A percentile compares a stretch with the other conserved stretches of the same genome.
Conservation (phyloP, 2,888 invertebrate species). For the Drosophila macrothrix region DNA sequence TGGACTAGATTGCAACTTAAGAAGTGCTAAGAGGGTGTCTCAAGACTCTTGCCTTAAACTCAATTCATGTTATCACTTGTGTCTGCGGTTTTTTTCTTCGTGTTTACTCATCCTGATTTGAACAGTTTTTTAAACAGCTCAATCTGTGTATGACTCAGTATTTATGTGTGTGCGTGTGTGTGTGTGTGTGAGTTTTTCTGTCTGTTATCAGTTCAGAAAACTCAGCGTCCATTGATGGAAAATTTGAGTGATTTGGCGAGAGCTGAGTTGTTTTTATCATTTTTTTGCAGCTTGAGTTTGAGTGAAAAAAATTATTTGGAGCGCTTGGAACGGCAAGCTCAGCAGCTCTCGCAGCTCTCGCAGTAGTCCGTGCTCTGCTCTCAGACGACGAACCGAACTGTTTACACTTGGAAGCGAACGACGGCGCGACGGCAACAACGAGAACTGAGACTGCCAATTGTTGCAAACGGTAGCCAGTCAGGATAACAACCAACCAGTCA, state of each 20-base stretch:
- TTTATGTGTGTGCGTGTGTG: slow-evolving; percentile 18
- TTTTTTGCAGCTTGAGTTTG: slow-evolving; percentile 46
- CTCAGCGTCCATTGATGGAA: slow-evolving; percentile 74
- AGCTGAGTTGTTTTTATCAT: slow-evolving; percentile 37
- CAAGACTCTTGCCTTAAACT: slow-evolving; percentile 9
- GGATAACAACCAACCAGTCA: slow-evolving; percentile 40
- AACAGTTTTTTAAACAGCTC: slow-evolving; percentile 60
- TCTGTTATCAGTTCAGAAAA: slow-evolving; percentile 71
- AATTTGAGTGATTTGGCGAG: slow-evolving; percentile 57
- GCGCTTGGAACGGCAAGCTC: slow-evolving; percentile 49
- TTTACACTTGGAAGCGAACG: slow-evolving; percentile 71
- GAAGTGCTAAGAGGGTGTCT: slow-evolving; percentile 11
- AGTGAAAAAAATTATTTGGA: slow-evolving; percentile 44
- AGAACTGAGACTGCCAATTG: slow-evolving; percentile 76
- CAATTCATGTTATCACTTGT: slow-evolving; percentile 48
- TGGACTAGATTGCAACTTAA: slow-evolving; percentile 7
- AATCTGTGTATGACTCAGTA: slow-evolving; percentile 33
- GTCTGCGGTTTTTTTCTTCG: slow-evolving; percentile 6
- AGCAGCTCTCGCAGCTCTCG: slow-evolving; percentile 13
- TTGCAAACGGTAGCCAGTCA: slow-evolving; percentile 68
- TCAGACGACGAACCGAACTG: slow-evolving; percentile 53
- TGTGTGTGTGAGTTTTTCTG: slow-evolving; percentile 13
- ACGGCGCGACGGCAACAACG: slow-evolving; percentile 24
- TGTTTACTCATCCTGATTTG: slow-evolving; percentile 32
- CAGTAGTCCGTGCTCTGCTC: neutral